A percentile compares a stretch with the other conserved stretches of the same genome.
Conservation (phyloP, 2,113 vertebrate genomes). For the Calonectris borealis region DNA sequence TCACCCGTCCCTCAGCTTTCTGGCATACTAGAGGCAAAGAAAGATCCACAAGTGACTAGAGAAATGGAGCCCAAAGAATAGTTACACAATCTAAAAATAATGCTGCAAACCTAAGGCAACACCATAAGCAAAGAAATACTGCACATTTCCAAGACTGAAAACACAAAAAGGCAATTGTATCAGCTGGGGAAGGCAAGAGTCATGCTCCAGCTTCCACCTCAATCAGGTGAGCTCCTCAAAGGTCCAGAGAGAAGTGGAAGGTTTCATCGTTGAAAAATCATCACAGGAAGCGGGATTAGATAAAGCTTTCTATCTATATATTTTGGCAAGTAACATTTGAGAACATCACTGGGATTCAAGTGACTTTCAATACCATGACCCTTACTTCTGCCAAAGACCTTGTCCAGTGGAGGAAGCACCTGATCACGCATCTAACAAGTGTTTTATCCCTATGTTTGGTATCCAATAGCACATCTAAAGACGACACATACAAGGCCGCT, state of each 20-base stretch:
- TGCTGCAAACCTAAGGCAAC: background rate
- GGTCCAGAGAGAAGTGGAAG: background rate
- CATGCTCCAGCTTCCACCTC: background rate
- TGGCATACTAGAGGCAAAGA: background rate
- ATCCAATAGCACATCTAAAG: background rate
- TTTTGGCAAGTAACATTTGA: background rate
- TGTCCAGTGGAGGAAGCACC: background rate
- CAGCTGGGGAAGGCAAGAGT: background rate
- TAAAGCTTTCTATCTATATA: background rate
- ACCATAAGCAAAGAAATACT: background rate
- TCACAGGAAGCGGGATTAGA: background rate
- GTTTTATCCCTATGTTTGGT: background rate
- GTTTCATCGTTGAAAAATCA: background rate
- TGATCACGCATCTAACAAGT: background rate
- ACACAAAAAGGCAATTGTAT: background rate
- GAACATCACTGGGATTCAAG: background rate
- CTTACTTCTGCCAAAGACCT: background rate
- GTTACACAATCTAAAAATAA: background rate
- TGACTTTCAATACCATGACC: background rate
- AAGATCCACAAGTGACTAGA: background rate
- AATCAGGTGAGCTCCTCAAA: background rate
- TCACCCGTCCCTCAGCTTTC: background rate
- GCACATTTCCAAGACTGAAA: background rate
- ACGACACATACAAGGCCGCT: background rate
- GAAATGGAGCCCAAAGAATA: background rate